These are phyloP conservation scores for Pipistrellus nathusii DNA, from an alignment of 2,797 vertebrate genomes.

Conservation along the genomic window DNA sequence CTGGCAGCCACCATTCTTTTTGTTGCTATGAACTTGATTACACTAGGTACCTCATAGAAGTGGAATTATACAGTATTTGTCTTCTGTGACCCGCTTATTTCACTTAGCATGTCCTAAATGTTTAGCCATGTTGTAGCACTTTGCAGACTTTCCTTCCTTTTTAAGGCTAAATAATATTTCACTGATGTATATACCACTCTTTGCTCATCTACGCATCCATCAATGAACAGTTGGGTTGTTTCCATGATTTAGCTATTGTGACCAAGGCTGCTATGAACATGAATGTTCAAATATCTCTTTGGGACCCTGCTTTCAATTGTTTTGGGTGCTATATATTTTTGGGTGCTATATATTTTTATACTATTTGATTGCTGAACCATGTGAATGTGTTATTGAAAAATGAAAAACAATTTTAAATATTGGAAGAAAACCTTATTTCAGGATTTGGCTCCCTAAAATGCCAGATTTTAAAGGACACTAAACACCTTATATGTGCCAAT, in stretches of 20 bases:
- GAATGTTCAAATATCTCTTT: not conserved
- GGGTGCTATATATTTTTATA: not conserved
- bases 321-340: not conserved
- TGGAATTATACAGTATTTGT: not conserved
- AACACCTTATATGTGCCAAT: not conserved
- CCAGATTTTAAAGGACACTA: constrained; percentile 19
- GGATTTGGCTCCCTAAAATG: constrained; percentile 21
- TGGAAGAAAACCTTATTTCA: constrained; percentile 22
- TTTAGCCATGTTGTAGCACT: not conserved
- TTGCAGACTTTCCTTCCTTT: not conserved
- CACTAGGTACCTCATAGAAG: not conserved
- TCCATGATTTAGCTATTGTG: not conserved
- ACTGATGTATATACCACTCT: not conserved
- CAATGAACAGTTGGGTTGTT: not conserved
- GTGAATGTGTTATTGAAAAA: constrained; percentile 38
- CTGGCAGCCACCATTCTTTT: not conserved
- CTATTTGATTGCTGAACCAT: constrained; percentile 29
- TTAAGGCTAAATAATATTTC: not conserved
- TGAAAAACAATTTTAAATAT: constrained; percentile 20
- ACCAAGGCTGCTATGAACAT: not conserved
- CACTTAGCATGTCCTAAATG: not conserved
- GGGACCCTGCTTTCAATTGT: not conserved
- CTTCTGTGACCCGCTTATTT: constrained; percentile 19
- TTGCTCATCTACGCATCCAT: not conserved
- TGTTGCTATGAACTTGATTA: not conserved